A percentile compares a stretch with the other conserved stretches of the same genome.
phyloP scores from a whole-genome alignment of 1,140 invertebrate genomes.

The Sesamia nonagrioides region DNA sequence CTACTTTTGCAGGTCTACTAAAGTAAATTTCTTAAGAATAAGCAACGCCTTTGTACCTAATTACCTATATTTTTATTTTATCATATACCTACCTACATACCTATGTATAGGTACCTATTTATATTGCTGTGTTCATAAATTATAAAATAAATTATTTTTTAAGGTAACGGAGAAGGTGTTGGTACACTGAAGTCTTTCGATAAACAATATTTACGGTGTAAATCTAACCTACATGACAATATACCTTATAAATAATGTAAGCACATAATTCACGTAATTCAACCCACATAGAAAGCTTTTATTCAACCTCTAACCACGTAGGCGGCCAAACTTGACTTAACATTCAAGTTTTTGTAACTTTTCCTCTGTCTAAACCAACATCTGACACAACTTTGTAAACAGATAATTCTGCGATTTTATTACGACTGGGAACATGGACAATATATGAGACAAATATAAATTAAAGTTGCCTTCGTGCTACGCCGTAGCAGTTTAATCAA shows the following conservation, averaged over 20 bases:
- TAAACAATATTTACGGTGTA: constrained; percentile 13
- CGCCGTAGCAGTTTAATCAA: constrained; percentile 27
- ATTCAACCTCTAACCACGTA: neutral
- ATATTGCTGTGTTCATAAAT: too few species aligned
- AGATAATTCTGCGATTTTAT: constrained; percentile 29
- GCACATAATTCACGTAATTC: constrained; percentile 28
- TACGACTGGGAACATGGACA: neutral
- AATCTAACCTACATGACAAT: constrained; percentile 17
- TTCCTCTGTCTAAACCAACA: constrained; percentile 11
- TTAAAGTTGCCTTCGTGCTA: neutral
- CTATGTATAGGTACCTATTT: too few species aligned
- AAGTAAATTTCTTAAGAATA: too few species aligned
- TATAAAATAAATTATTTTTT: too few species aligned
- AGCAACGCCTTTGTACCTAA: too few species aligned
- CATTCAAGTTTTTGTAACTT: constrained; percentile 3
- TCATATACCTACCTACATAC: too few species aligned
- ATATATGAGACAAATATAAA: neutral
- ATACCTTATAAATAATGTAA: constrained; percentile 1
- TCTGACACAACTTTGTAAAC: constrained; percentile 18
- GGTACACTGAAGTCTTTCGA: neutral
- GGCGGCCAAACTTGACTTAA: constrained; percentile 34
- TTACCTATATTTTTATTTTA: too few species aligned
- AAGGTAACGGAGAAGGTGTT: neutral
- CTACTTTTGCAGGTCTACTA: too few species aligned
- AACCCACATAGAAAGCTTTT: constrained; percentile 13